Evolutionary conservation across 2,888 invertebrate genomes (phyloP), one percentile per base, ranked within the genome.

Genomic region (Rambutsinella grinnellia): DNA sequence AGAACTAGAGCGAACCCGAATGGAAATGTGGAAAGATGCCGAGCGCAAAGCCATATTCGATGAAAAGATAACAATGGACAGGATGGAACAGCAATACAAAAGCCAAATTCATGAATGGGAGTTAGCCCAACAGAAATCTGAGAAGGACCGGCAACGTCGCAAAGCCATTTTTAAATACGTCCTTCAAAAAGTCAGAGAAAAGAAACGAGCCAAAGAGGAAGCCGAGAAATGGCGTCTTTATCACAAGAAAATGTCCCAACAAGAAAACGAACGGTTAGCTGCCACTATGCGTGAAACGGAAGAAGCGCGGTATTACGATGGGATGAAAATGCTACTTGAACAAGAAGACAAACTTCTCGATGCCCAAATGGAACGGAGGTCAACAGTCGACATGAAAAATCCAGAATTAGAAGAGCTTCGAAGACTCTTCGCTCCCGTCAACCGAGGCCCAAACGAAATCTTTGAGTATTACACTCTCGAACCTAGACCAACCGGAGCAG

Each of bases 331-430:
- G 10, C 51, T n/a, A 57, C 53, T 69, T 6, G 2, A 0, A 0
- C 76, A 76, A 27, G 63, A 76, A 10, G 51, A 76, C 44, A 63
- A 46, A 19, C 23, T 27, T 24, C 44, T 69, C 0, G 28, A 57
- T 2, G 63, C 63, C 13, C 76, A 76, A 65, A 76, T 53, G 58
- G 2, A 13, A 15, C n/a, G 19, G 0, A 15, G 27, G 8, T 47
- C 53, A 15, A 23, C 56, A 0, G 23, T 24, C 13, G 21, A 46
- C 1, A 63, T 63, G 68, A n/a, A 17, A 10, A 21, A 49, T 27
- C 76, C 76, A 1, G 68, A 69, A 19, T 21, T 76, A 49, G 76
- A 76, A 53, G 76, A 76, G 13, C 17, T 76, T 1, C 56, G 76
- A 17, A 57, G 69, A 27, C 61, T 68, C 58, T 69, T 76, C 60